Conservation (phyloP, 2,888 invertebrate genomes). For the Dione vanillae region DNA sequence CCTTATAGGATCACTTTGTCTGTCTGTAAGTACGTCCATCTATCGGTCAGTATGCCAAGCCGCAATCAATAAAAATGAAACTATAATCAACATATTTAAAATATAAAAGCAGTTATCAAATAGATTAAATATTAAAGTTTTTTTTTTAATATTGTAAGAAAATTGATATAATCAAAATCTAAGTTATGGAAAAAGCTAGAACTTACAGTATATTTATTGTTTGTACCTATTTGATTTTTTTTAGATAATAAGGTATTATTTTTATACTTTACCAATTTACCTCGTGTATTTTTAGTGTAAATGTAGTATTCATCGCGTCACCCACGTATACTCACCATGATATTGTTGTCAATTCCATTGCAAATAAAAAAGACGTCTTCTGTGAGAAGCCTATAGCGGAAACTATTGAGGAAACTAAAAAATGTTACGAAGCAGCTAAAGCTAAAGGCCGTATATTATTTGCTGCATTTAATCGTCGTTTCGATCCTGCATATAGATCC, state of each 20-base stretch:
- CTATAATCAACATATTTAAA: no score
- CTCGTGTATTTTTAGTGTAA: conserved; percentile 62
- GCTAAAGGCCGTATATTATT: conserved; percentile 82
- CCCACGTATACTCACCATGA: conserved; percentile 85
- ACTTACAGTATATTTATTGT: no score
- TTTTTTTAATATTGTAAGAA: no score
- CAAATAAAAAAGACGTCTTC: conserved; percentile 86
- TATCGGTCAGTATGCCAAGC: no score
- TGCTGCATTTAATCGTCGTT: conserved; percentile 88
- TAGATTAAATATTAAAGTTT: no score
- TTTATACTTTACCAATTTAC: neutral
- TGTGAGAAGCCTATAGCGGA: conserved; percentile 89
- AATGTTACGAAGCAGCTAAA: conserved; percentile 85
- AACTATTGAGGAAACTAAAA: conserved; percentile 76
- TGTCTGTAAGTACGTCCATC: no score
- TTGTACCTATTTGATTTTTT: no score
- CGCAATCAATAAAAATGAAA: no score
- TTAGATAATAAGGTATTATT: neutral
- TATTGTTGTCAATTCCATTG: conserved; percentile 80
- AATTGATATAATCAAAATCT: no score
- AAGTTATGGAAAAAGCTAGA: no score
- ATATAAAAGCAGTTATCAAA: no score
- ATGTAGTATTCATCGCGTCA: conserved; percentile 82
- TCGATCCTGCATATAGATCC: conserved; percentile 85
- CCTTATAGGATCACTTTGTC: no score